These are phyloP conservation scores for Casuarius casuarius DNA, from an alignment of 2,113 vertebrate species.

Conservation along the genomic window DNA sequence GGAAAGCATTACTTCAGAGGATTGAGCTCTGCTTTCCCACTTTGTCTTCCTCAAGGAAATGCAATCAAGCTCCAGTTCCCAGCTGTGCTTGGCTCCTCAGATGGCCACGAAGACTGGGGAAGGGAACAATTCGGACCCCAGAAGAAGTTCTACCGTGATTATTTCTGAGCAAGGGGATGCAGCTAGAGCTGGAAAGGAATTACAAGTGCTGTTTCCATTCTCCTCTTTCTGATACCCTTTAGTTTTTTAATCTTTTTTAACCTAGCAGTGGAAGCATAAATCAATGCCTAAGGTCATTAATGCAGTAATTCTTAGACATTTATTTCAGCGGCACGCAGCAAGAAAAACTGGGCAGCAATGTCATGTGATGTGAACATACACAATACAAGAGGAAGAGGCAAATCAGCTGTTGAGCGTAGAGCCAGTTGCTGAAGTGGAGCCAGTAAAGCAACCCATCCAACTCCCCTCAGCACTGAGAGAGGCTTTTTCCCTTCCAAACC, in stretches of 20 bases:
- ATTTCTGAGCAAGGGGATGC: neutral
- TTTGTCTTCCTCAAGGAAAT: neutral
- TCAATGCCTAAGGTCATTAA: neutral
- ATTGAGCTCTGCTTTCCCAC: neutral
- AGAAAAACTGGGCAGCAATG: neutral
- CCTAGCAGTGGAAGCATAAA: neutral
- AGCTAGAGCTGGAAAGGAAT: neutral
- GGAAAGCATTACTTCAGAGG: neutral
- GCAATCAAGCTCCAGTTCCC: too few relatives aligned
- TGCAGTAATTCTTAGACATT: neutral
- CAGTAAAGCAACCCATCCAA: neutral
- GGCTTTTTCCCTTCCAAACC: neutral
- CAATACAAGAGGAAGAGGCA: neutral
- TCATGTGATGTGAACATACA: neutral
- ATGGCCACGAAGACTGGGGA: neutral
- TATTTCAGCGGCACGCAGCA: neutral
- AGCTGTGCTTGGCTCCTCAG: too few relatives aligned
- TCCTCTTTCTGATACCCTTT: neutral
- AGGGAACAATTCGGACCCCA: neutral
- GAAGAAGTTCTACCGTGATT: neutral
- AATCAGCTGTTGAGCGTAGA: slow-evolving; percentile 20
- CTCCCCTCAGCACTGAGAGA: neutral
- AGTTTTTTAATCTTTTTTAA: neutral
- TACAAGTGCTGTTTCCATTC: neutral
- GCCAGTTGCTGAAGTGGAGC: neutral